A percentile compares a stretch with the other conserved stretches of the same genome.
Conservation (phyloP, 2,888 invertebrate species). For the Polymixis flavicincta region DNA sequence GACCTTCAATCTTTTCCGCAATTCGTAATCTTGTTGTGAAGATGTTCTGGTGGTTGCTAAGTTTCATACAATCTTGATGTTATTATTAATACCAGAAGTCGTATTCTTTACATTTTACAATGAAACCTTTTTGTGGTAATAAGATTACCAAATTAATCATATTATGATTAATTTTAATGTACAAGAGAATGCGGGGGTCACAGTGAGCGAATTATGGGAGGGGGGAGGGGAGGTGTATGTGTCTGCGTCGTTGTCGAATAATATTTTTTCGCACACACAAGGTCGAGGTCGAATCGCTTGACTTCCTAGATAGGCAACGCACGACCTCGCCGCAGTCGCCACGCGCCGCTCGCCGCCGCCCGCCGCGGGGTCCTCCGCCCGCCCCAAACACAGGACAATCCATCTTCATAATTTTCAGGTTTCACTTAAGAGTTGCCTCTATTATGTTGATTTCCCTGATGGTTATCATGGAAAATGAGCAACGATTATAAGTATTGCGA, state of each 20-base stretch:
- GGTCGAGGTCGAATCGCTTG: slow-evolving; percentile 88
- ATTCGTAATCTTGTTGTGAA: slow-evolving; percentile 76
- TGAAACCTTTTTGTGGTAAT: slow-evolving; percentile 35
- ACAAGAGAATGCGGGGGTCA: slow-evolving; percentile 44
- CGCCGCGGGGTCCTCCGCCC: slow-evolving; percentile 46
- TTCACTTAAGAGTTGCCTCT: not conserved
- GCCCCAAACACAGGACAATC: slow-evolving; percentile 34
- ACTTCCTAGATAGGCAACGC: slow-evolving; percentile 87
- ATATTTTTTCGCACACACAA: slow-evolving; percentile 87
- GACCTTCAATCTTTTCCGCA: slow-evolving; percentile 81
- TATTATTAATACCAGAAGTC: slow-evolving; percentile 40
- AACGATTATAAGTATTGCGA: slow-evolving; percentile 27
- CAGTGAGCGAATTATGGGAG: slow-evolving; percentile 57
- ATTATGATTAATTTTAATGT: slow-evolving; percentile 44
- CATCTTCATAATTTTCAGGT: slow-evolving; percentile 15
- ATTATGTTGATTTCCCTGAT: not conserved
- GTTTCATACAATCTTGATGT: slow-evolving; percentile 50
- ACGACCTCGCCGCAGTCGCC: slow-evolving; percentile 71
- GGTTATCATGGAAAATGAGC: not conserved
- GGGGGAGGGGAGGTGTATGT: slow-evolving; percentile 59
- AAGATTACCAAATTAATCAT: no score
- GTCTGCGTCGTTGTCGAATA: slow-evolving; percentile 82
- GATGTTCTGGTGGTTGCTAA: slow-evolving; percentile 64
- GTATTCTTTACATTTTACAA: slow-evolving; percentile 29
- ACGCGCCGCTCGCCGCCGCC: slow-evolving; percentile 54